Conservation (phyloP, 1,140 invertebrate species). For the Kradibia gibbosae region DNA sequence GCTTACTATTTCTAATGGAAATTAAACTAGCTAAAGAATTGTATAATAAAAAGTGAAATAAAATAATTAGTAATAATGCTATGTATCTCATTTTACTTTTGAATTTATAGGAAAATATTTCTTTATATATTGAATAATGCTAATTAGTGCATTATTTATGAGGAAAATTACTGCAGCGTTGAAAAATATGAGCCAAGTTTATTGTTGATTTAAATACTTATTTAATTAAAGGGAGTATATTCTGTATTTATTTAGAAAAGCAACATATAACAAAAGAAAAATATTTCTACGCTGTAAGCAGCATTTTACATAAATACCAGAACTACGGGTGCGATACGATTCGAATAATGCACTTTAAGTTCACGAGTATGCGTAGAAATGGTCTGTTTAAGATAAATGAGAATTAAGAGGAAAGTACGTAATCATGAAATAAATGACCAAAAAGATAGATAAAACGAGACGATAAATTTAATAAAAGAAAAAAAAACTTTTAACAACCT, state of each 20-base stretch:
- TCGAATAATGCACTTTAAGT: neutral
- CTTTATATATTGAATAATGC: neutral
- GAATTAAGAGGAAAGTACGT: neutral
- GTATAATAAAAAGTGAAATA: neutral
- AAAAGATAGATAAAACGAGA: neutral
- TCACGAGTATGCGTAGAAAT: neutral
- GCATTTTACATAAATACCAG: conserved; percentile 11
- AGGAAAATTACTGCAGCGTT: neutral
- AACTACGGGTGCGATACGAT: conserved; percentile 1
- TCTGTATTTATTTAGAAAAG: neutral
- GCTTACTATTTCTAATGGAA: neutral
- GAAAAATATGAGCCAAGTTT: neutral
- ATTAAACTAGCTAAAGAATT: neutral
- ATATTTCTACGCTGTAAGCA: neutral
- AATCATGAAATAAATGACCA: neutral
- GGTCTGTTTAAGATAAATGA: neutral
- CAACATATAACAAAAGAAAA: too few species aligned
- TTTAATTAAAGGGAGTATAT: neutral
- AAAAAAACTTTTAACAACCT: neutral
- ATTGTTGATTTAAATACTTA: neutral
- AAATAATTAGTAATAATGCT: neutral
- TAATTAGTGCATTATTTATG: neutral
- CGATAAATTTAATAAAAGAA: neutral
- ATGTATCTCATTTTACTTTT: neutral
- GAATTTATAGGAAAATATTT: neutral